Conservation (phyloP, 2,888 invertebrate species). For the Amblyjoppa fuscipennis region DNA sequence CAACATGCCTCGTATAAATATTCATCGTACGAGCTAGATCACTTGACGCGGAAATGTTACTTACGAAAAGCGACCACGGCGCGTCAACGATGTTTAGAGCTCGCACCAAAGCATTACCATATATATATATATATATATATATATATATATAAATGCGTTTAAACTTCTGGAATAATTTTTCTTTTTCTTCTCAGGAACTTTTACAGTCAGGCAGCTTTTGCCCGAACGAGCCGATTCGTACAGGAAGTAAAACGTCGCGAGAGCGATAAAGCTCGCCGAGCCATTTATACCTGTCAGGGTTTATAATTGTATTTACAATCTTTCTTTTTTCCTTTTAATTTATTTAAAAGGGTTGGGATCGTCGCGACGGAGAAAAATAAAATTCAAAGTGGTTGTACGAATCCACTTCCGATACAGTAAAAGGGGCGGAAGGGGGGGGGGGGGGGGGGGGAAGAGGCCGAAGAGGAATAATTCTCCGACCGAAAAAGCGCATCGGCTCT, state of each 20-base stretch:
- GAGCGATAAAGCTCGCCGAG: slow-evolving; percentile 48
- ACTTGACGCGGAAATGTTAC: slow-evolving; percentile 18
- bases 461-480: slow-evolving; percentile 56
- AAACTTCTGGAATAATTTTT: not conserved
- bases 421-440: not conserved
- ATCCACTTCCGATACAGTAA: slow-evolving; percentile 27
- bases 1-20: slow-evolving; percentile 18
- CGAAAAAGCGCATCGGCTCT: slow-evolving; percentile 51
- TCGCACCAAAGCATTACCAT: not conserved
- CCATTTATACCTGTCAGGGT: slow-evolving; percentile 27
- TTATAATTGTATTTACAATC: slow-evolving; percentile 4
- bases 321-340: not conserved
- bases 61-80: not conserved
- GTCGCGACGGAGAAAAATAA: not conserved
- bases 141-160: not conserved
- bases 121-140: not conserved
- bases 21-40: slow-evolving; percentile 17
- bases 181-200: slow-evolving; percentile 12
- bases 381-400: not conserved
- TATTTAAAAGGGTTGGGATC: not conserved
- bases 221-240: slow-evolving; percentile 29
- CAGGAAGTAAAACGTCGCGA: slow-evolving; percentile 57
- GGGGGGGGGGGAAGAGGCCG: not conserved
- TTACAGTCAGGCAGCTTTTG: slow-evolving; percentile 15
- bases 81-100: not conserved